Percentiles rank a stretch among this genome's conserved stretches.
These are phyloP conservation scores for Hydractinia echinata DNA, from an alignment of 30 jellyfish, hydroid and myxozoan genomes.

Conservation along the genomic window DNA sequence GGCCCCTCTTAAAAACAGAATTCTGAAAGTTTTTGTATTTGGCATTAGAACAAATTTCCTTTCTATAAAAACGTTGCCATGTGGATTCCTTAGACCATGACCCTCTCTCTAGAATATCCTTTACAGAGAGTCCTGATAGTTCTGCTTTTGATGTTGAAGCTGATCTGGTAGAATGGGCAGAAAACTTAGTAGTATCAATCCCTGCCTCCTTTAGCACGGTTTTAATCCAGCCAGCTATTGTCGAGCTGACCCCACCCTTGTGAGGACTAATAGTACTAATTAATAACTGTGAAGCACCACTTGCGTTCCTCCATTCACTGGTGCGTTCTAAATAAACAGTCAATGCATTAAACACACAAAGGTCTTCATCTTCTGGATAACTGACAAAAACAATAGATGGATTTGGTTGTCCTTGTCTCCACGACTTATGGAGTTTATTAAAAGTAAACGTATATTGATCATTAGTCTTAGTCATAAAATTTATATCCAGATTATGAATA, in stretches of 20 bases:
- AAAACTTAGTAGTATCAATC: background rate
- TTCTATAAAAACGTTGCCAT: too few species aligned
- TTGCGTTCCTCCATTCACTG: background rate
- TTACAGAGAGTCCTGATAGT: background rate
- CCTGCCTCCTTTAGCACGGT: background rate
- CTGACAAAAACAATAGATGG: background rate
- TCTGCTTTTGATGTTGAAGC: background rate
- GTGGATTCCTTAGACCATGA: background rate
- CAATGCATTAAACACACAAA: background rate
- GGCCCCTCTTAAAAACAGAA: background rate
- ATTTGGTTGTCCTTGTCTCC: background rate
- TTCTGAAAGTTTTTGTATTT: background rate
- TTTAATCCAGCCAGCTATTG: background rate
- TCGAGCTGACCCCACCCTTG: background rate
- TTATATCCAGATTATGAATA: background rate
- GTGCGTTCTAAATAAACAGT: background rate
- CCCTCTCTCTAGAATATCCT: background rate
- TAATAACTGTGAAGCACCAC: background rate
- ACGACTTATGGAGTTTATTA: background rate
- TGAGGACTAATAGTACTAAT: background rate
- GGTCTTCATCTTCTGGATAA: background rate
- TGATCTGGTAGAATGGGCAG: background rate
- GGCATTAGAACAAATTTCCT: background rate
- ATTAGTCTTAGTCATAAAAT: background rate
- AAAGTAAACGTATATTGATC: background rate